These are phyloP conservation scores for Phenganax subtilis DNA, from an alignment of 92 coral and sea anemone species.

Conservation along the genomic window DNA sequence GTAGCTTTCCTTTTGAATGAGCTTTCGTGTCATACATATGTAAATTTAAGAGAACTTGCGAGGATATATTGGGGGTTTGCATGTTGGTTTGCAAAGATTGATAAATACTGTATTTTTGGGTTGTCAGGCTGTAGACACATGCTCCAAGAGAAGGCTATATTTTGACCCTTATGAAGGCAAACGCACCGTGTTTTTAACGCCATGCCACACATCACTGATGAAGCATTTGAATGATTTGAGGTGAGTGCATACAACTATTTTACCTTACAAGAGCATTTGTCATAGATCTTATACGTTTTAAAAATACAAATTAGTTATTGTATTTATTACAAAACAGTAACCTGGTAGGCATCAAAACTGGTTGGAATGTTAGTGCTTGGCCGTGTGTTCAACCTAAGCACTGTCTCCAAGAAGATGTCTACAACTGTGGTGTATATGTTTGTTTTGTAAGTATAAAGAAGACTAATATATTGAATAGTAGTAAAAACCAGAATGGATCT, in stretches of 20 bases:
- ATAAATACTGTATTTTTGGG: background rate
- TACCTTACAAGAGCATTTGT: no score
- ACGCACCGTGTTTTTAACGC: background rate
- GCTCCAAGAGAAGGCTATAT: slow-evolving; percentile 12
- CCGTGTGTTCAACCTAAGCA: slow-evolving; percentile 18
- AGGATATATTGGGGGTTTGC: no score
- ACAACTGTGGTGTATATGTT: slow-evolving; percentile 27
- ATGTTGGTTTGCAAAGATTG: no score
- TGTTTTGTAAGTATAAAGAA: slow-evolving; percentile 8
- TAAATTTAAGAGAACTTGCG: no score
- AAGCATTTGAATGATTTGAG: slow-evolving; percentile 5
- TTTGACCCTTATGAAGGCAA: slow-evolving; percentile 14
- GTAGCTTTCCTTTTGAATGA: no score
- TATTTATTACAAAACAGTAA: background rate
- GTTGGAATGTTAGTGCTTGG: slow-evolving; percentile 12
- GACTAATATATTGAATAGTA: no score
- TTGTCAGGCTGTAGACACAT: slow-evolving; percentile 7
- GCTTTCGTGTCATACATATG: no score
- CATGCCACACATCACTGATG: background rate
- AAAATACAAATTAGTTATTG: no score
- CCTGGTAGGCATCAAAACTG: slow-evolving; percentile 14
- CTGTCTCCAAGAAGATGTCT: background rate
- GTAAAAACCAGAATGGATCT: background rate
- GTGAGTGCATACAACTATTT: background rate
- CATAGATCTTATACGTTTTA: no score